A percentile compares a stretch with the other conserved stretches of the same genome.
phyloP scores from a whole-genome alignment of 2,113 vertebrate species.

The Rhineura floridana region DNA sequence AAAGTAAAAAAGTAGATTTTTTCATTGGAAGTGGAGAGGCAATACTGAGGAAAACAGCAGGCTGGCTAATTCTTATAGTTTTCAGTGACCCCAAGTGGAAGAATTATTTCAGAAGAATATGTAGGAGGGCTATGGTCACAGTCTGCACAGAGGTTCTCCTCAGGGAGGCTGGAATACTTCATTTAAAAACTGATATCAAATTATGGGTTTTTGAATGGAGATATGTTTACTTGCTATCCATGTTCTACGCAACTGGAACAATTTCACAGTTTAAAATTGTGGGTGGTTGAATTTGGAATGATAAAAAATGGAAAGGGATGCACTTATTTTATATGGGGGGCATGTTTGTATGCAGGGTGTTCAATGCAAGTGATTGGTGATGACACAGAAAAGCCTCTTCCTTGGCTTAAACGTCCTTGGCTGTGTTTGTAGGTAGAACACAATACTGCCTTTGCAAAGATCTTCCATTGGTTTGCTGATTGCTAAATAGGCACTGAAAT shows the following conservation, averaged over 20 bases:
- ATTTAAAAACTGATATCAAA: neutral
- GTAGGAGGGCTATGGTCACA: neutral
- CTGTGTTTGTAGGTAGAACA: neutral
- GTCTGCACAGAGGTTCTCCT: neutral
- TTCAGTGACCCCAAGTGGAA: neutral
- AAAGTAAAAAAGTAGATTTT: conserved; percentile 45
- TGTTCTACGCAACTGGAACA: neutral
- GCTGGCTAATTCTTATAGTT: conserved; percentile 1
- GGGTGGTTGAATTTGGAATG: no score
- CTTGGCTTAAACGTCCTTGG: neutral
- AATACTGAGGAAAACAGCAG: conserved; percentile 5
- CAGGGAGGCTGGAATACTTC: neutral
- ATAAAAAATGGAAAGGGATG: neutral
- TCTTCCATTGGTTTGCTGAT: neutral
- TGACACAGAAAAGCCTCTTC: neutral
- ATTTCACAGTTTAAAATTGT: neutral
- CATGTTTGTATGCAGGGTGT: neutral
- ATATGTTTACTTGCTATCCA: neutral
- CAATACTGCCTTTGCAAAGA: neutral
- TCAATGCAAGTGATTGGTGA: neutral
- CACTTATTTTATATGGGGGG: neutral
- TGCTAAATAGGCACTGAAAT: neutral
- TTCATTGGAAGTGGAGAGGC: conserved; percentile 19
- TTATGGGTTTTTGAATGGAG: neutral
- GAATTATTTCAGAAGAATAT: neutral